These are phyloP conservation scores for Acanthornis magna DNA, from an alignment of 2,797 vertebrate species.

Conservation along the genomic window DNA sequence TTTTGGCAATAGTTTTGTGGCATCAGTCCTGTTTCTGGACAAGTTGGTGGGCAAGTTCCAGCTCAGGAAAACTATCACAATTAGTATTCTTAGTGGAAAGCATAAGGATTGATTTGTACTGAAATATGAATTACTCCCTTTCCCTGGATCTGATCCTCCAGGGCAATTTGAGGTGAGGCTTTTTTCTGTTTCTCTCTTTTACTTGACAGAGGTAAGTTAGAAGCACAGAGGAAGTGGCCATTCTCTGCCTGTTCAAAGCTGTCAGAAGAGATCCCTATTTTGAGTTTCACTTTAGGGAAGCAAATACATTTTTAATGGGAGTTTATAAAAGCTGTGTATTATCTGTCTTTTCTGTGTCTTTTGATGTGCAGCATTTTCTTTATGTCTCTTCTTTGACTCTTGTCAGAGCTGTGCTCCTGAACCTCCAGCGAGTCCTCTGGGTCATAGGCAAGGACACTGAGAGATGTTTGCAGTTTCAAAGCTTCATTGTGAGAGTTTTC, in stretches of 20 bases:
- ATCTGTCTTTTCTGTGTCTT: not conserved
- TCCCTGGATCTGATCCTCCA: not conserved
- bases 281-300: not conserved
- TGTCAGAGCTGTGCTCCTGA: not conserved
- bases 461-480: not conserved
- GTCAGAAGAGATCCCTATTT: not conserved
- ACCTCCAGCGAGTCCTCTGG: not conserved
- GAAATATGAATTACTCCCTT: not conserved
- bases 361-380: not conserved
- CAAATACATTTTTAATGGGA: not conserved
- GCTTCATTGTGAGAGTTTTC: not conserved
- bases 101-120: not conserved
- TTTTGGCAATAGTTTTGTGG: not conserved
- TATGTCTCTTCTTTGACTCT: not conserved
- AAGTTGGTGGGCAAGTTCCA: not conserved
- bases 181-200: not conserved
- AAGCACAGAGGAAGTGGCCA: not conserved
- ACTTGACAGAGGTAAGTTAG: not conserved
- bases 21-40: not conserved
- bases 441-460: not conserved
- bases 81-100: conserved; percentile 28
- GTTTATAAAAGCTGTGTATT: not conserved
- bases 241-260: not conserved
- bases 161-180: not conserved
- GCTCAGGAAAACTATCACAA: not conserved